Percentiles rank a stretch among this genome's conserved stretches.
Conservation (phyloP, 2,888 invertebrate genomes). For the Nipponacmea schrenckii region DNA sequence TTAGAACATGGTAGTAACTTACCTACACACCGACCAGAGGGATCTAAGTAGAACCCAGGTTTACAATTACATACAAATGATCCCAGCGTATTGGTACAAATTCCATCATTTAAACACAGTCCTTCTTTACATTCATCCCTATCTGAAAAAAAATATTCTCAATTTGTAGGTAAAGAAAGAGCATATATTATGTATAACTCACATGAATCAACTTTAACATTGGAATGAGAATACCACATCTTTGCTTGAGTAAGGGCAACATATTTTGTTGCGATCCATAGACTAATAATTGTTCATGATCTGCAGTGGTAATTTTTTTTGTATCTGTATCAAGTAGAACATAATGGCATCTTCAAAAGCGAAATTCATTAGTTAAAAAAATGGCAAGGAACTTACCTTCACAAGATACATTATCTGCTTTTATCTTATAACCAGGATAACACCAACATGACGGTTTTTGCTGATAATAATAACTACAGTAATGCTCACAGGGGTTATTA, state of each 20-base stretch:
- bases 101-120: slow-evolving; percentile 29
- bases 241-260: too few species aligned
- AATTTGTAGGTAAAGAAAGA: too few species aligned
- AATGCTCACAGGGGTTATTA: not conserved
- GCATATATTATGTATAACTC: too few species aligned
- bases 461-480: not conserved
- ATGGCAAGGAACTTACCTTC: not conserved
- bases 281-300: too few species aligned
- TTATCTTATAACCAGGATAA: not conserved
- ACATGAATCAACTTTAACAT: too few species aligned
- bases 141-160: slow-evolving; percentile 23
- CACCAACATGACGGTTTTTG: not conserved
- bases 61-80: slow-evolving; percentile 32
- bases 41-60: slow-evolving; percentile 26
- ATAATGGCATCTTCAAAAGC: not conserved
- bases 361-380: not conserved
- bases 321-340: too few species aligned
- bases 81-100: slow-evolving; percentile 34
- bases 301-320: too few species aligned
- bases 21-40: slow-evolving; percentile 31
- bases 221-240: too few species aligned
- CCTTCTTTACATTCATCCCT: slow-evolving; percentile 35
- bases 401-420: not conserved
- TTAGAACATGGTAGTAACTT: not conserved
- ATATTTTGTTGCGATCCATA: too few species aligned